Base-by-base conservation (phyloP, 2,797 vertebrate genomes). In the Chiroxiphia lanceolata region DNA sequence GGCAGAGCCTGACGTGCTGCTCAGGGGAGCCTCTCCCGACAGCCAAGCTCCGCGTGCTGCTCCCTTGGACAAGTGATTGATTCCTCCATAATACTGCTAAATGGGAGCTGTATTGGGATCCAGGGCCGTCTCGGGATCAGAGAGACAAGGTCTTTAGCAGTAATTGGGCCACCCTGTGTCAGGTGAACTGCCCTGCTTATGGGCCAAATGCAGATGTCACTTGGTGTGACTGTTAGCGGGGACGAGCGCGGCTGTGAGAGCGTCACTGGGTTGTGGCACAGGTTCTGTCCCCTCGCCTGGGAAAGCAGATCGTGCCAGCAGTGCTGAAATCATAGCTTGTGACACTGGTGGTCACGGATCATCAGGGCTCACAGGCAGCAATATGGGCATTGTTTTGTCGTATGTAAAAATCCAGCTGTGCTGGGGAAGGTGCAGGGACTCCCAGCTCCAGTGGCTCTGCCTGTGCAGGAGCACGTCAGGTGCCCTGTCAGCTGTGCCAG, bases 131-230 rank as follows among this genome's bases (percentile, higher is more conserved):
- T 90, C 42, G 1, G 53, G 87, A 97, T 97, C 78, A 36, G 97
- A 97, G 44, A 95, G 98, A 97, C 97, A 98, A 97, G 97, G 96
- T 97, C 94, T 98, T 98, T 98, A 98, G 97, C 96, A 88, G 96
- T 98, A 98, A 98, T 98, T 96, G 97, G 97, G 97, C 98, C 98
- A 98, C 97, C 97, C 98, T 97, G 97, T 98, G 98, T 98, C 98
- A 99, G 98, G 98, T 99, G 98, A 99, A 98, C 97, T 98, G 96
- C 87, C 97, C 95, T 97, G 98, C 97, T 98, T 97, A 97, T 97
- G 97, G 97, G 98, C 98, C 98, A 98, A 99, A 98, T 75, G 97
- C 97, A 97, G 54, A 93, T 98, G 99, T 99, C 99, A 98, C 98
- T 94, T 97, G 83, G 61, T 96, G 97, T 98, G 97, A 98, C 96